Percentiles rank a stretch among this genome's conserved stretches.
phyloP scores from a whole-genome alignment of 2,888 invertebrate genomes.

The Cephus pulcher region DNA sequence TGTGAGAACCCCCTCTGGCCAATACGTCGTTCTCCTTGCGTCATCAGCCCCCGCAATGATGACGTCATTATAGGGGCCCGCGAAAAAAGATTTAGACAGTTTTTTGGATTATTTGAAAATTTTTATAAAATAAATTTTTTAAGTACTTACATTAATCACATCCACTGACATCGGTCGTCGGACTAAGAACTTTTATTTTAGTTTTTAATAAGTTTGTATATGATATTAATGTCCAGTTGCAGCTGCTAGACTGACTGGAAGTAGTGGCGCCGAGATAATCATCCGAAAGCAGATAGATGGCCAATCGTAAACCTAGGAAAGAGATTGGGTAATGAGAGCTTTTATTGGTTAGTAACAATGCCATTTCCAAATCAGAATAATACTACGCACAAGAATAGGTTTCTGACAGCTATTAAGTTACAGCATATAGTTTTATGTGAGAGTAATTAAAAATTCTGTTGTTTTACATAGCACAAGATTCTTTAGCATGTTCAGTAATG shows the following conservation, averaged over 20 bases:
- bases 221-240: neutral
- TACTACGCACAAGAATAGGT: neutral
- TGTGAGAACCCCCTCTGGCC: slow-evolving; percentile 26
- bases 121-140: neutral
- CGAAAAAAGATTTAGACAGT: neutral
- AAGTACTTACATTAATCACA: neutral
- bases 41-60: slow-evolving; percentile 11
- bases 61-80: neutral
- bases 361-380: neutral
- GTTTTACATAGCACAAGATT: neutral
- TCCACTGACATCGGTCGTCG: neutral
- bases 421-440: neutral
- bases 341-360: neutral
- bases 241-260: neutral
- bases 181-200: neutral
- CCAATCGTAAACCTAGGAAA: neutral
- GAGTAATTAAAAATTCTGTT: neutral
- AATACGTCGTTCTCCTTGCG: slow-evolving; percentile 26
- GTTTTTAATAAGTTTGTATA: neutral
- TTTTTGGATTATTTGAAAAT: neutral
- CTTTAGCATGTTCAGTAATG: neutral
- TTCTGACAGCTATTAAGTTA: neutral
- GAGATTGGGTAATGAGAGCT: neutral
- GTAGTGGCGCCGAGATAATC: neutral
- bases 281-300: neutral